Evolutionary conservation across 2,797 vertebrate species (phyloP).

Genomic region (Otus scops): DNA sequence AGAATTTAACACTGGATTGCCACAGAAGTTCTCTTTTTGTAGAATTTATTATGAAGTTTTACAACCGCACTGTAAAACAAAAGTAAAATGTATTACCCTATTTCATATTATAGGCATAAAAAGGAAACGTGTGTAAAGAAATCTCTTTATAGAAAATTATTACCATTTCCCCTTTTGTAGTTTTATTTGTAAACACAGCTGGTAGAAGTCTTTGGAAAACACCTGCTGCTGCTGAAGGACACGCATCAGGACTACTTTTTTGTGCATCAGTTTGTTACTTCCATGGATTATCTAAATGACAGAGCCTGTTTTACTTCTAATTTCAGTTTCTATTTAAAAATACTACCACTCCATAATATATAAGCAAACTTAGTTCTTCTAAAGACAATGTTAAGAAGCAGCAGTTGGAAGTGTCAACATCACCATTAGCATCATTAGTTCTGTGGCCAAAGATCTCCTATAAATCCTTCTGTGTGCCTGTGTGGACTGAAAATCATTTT

Average conservation of each 20-base stretch:
- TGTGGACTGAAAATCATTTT: background rate
- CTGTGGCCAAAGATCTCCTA: background rate
- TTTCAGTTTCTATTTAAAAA: background rate
- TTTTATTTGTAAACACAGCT: background rate
- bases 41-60: background rate
- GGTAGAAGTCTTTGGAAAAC: background rate
- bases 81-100: background rate
- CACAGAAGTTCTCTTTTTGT: background rate
- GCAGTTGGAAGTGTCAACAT: background rate
- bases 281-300: background rate
- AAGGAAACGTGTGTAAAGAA: background rate
- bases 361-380: background rate
- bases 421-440: background rate
- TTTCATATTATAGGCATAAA: background rate
- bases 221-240: background rate
- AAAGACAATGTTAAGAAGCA: background rate
- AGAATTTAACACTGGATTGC: background rate
- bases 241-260: background rate
- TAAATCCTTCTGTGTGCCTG: background rate
- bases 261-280: background rate
- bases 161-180: background rate
- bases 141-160: background rate
- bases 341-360: background rate
- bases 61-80: background rate
- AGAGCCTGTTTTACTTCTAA: background rate